Conservation (phyloP, 2,113 vertebrate species). For the Poeciliopsis occidentalis region DNA sequence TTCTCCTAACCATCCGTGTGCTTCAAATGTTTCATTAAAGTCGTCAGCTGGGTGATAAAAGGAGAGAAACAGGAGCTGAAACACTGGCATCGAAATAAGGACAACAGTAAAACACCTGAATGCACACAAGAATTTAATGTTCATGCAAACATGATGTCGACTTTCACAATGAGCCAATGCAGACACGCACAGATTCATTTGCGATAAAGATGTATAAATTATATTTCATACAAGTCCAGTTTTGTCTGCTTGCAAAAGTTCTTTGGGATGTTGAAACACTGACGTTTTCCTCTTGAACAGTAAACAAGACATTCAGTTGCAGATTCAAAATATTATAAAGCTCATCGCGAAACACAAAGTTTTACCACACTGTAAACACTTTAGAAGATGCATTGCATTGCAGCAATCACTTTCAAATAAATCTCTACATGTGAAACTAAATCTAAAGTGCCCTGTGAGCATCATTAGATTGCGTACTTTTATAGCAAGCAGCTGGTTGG, state of each 20-base stretch:
- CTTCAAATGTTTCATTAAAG: slow-evolving; percentile 83
- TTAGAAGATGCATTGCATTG: slow-evolving; percentile 15
- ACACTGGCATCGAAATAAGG: slow-evolving; percentile 20
- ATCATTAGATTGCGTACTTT: slow-evolving; percentile 24
- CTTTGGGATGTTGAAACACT: slow-evolving; percentile 50
- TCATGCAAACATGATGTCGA: slow-evolving; percentile 52
- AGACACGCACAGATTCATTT: not conserved
- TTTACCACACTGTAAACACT: slow-evolving; percentile 26
- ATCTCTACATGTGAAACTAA: slow-evolving; percentile 2
- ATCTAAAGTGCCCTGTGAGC: slow-evolving; percentile 45
- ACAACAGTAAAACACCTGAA: slow-evolving; percentile 19
- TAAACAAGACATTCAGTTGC: slow-evolving; percentile 25
- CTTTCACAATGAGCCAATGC: slow-evolving; percentile 37
- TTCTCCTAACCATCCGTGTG: slow-evolving; percentile 85
- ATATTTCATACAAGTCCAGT: slow-evolving; percentile 24
- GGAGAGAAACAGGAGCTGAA: slow-evolving; percentile 60
- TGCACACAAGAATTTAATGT: slow-evolving; percentile 39
- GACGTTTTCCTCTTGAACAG: slow-evolving; percentile 2
- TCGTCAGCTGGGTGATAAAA: slow-evolving; percentile 79
- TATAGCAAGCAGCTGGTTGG: slow-evolving; percentile 17
- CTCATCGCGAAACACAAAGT: slow-evolving; percentile 22
- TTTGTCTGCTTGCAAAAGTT: slow-evolving; percentile 5
- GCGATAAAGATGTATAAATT: slow-evolving; percentile 12
- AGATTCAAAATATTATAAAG: slow-evolving; percentile 14
- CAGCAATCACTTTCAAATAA: slow-evolving; percentile 11